These are phyloP conservation scores for Emberiza fucata DNA, from an alignment of 2,113 vertebrate genomes.

Conservation along the genomic window DNA sequence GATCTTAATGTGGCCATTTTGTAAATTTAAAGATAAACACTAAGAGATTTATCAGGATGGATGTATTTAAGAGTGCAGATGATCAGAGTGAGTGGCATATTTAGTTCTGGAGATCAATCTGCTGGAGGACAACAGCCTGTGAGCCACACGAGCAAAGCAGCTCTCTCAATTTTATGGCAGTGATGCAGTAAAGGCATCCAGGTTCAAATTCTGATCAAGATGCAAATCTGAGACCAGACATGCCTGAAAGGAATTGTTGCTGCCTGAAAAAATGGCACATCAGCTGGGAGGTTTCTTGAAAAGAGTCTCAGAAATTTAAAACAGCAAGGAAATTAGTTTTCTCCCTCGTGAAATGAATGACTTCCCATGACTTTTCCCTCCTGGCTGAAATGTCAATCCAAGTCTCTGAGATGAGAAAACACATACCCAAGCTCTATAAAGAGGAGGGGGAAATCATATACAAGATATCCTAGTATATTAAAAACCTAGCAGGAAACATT, in stretches of 20 bases:
- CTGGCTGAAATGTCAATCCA: slow-evolving; percentile 27
- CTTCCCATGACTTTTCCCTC: not conserved
- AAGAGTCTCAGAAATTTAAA: not conserved
- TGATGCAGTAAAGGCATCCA: not conserved
- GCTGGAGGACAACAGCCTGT: not conserved
- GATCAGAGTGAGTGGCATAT: not conserved
- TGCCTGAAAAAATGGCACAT: not conserved
- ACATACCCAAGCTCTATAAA: not conserved
- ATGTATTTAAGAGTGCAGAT: not conserved
- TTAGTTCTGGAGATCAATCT: not conserved
- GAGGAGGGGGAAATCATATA: not conserved
- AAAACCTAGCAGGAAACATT: slow-evolving; percentile 46
- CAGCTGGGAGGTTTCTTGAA: not conserved
- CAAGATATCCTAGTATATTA: slow-evolving; percentile 47
- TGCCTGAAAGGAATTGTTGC: not conserved
- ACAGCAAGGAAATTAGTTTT: slow-evolving; percentile 25
- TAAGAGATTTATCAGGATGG: not conserved
- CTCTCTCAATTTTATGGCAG: not conserved
- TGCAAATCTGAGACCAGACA: not conserved
- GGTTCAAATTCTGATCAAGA: not conserved
- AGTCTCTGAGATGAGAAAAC: not conserved
- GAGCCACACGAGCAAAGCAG: not conserved
- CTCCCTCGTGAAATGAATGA: not conserved
- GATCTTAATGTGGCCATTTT: not conserved
- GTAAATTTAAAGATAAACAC: not conserved